These are phyloP conservation scores for Malthinus flaveolus DNA, from an alignment of 2,888 invertebrate genomes.

Conservation along the genomic window DNA sequence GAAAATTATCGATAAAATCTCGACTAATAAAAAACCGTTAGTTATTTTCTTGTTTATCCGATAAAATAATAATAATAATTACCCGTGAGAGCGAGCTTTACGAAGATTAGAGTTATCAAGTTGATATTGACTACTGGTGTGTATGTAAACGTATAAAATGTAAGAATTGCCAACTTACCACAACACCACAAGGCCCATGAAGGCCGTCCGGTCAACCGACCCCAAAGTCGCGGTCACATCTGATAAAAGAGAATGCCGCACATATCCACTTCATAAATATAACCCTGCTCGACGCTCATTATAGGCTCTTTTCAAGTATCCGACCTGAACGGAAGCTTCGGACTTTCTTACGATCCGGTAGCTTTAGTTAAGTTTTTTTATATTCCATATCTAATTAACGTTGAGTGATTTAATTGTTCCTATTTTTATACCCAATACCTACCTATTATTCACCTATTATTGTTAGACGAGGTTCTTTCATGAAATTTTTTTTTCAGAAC, in stretches of 20 bases:
- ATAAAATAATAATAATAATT: too few relatives aligned
- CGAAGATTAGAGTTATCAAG: too few relatives aligned
- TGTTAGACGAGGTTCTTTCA: not conserved
- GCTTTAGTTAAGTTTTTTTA: slow-evolving; percentile 21
- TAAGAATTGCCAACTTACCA: slow-evolving; percentile 28
- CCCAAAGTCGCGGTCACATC: slow-evolving; percentile 38
- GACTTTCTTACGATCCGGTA: slow-evolving; percentile 13
- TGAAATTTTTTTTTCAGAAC: too few relatives aligned
- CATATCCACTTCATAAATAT: slow-evolving; percentile 44
- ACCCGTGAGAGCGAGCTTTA: too few relatives aligned
- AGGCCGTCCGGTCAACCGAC: slow-evolving; percentile 41
- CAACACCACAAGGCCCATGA: slow-evolving; percentile 41
- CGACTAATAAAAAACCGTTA: too few relatives aligned
- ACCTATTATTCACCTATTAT: not conserved
- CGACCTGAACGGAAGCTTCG: slow-evolving; percentile 31
- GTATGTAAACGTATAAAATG: not conserved
- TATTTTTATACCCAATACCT: too few relatives aligned
- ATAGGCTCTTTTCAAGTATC: slow-evolving; percentile 40
- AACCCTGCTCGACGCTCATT: slow-evolving; percentile 40
- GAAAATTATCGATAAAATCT: too few relatives aligned
- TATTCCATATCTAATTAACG: not conserved
- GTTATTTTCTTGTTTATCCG: too few relatives aligned
- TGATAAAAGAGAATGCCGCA: slow-evolving; percentile 41
- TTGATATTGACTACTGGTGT: too few relatives aligned
- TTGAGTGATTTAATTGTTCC: too few relatives aligned